Evolutionary conservation across 2,888 invertebrate species (phyloP).

Genomic region (Eristalis arbustorum): DNA sequence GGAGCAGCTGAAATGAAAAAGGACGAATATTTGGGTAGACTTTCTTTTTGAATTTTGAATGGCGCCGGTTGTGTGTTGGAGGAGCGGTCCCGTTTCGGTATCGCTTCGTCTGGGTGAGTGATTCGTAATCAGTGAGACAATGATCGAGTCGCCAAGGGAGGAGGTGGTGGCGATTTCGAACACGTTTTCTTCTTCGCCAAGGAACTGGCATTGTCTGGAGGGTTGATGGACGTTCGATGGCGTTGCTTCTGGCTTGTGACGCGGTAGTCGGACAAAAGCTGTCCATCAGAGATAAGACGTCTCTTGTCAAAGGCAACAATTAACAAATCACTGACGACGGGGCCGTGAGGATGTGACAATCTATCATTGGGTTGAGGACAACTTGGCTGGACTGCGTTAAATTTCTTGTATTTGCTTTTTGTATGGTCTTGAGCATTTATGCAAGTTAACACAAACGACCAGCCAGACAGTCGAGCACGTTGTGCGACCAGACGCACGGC

Average conservation of each 20-base stretch:
- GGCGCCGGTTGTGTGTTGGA: background rate
- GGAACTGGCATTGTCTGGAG: background rate
- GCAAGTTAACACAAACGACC: too few relatives aligned
- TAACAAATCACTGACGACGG: background rate
- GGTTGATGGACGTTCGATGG: background rate
- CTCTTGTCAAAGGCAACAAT: background rate
- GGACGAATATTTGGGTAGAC: constrained; percentile 32
- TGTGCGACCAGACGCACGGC: too few relatives aligned
- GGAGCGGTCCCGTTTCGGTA: constrained; percentile 8
- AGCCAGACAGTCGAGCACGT: too few relatives aligned
- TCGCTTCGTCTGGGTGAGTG: constrained; percentile 47
- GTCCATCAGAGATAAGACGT: background rate
- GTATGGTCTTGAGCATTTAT: too few relatives aligned
- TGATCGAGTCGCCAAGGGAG: constrained; percentile 41
- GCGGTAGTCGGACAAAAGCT: background rate
- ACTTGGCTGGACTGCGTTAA: background rate
- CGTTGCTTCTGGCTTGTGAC: background rate
- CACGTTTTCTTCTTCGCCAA: background rate
- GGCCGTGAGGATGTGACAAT: background rate
- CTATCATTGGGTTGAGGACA: too few relatives aligned
- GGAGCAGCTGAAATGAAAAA: constrained; percentile 7
- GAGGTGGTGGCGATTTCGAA: constrained; percentile 8
- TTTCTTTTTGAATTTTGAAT: constrained; percentile 31
- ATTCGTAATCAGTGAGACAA: constrained; percentile 40
- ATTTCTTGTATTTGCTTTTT: background rate